These are phyloP conservation scores for Apolygus lucorum DNA, from an alignment of 1,140 invertebrate genomes.

Conservation along the genomic window DNA sequence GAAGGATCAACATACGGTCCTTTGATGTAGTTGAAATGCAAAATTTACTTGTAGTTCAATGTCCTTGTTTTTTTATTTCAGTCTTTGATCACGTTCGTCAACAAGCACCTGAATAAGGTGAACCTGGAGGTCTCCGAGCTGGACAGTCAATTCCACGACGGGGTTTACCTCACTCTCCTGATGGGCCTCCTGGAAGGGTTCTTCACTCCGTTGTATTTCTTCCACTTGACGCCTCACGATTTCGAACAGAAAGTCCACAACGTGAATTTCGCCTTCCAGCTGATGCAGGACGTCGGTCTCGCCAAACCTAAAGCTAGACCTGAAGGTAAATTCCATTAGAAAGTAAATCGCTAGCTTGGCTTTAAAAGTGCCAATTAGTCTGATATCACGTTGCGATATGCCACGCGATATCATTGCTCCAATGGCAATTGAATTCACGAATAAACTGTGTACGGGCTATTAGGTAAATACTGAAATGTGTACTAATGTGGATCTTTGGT, in stretches of 20 bases:
- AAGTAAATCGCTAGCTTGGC: slow-evolving; percentile 15
- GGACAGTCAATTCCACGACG: slow-evolving; percentile 94
- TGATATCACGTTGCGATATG: not conserved
- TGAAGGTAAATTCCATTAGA: slow-evolving; percentile 58
- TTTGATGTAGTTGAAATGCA: not conserved
- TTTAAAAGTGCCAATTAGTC: not conserved
- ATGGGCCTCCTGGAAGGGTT: slow-evolving; percentile 96
- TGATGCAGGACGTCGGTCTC: slow-evolving; percentile 97
- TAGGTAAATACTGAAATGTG: too few species aligned
- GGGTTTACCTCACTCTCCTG: slow-evolving; percentile 87
- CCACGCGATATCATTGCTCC: too few species aligned
- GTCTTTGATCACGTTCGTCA: slow-evolving; percentile 93
- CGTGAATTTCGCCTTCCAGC: slow-evolving; percentile 90
- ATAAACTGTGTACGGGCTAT: too few species aligned
- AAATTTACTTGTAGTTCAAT: not conserved
- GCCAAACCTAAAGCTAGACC: slow-evolving; percentile 90
- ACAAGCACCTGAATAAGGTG: slow-evolving; percentile 94
- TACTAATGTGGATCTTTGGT: too few species aligned
- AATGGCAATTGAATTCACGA: too few species aligned
- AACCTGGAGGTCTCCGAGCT: slow-evolving; percentile 91
- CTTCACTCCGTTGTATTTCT: slow-evolving; percentile 94
- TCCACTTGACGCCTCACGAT: slow-evolving; percentile 82
- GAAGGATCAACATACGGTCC: not conserved
- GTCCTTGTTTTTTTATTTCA: slow-evolving; percentile 45
- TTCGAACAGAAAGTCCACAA: slow-evolving; percentile 93